Base-by-base conservation (phyloP, 2,888 invertebrate genomes). In the Acanthosepion lycidas region DNA sequence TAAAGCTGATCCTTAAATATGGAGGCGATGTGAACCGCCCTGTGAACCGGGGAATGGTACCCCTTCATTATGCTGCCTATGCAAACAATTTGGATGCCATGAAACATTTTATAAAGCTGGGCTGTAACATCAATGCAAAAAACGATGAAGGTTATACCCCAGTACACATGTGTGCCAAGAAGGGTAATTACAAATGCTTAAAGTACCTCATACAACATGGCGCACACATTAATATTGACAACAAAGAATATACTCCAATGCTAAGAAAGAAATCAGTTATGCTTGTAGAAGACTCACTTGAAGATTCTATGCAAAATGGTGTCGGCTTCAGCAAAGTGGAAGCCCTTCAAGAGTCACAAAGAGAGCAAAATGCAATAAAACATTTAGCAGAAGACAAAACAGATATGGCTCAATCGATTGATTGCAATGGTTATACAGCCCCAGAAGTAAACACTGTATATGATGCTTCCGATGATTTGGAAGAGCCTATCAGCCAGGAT, bases 131-230 rank as follows among this genome's bases (percentile, higher is more conserved):
- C 8, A 96, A 97, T 95, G 95, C 95, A 26, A 98, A 98, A 0
- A 99, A 99, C 96, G 99, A 99, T 97, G 99, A 99, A 96, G 99
- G 99, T 0, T 99, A 99, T 97, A 98, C 99, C 95, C 98, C 99
- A 0, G 97, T 99, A 93, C 99, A 99, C 97, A 98, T 99, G 26
- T 98, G 99, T n/a, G 98, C 99, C 0, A 98, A 99, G 96, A 98
- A 98, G 96, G 99, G 99, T 98, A 98, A 98, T 97, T 97, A 97
- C n/a, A 97, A 97, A 78, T 95, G 96, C 6, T 96, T 97, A 94
- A 95, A 98, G 96, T 97, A 98, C 23, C 97, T 99, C 18, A 97
- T 99, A 23, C 98, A 98, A 95, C 98, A 98, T 96, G 98, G 98
- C 0, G 98, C 99, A 0, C 98, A 98, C 95, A 98, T 99, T 51